Percentiles rank a stretch among this genome's conserved stretches.
Conservation (phyloP, 2,888 invertebrate genomes). For the Falcaria lacertinaria region DNA sequence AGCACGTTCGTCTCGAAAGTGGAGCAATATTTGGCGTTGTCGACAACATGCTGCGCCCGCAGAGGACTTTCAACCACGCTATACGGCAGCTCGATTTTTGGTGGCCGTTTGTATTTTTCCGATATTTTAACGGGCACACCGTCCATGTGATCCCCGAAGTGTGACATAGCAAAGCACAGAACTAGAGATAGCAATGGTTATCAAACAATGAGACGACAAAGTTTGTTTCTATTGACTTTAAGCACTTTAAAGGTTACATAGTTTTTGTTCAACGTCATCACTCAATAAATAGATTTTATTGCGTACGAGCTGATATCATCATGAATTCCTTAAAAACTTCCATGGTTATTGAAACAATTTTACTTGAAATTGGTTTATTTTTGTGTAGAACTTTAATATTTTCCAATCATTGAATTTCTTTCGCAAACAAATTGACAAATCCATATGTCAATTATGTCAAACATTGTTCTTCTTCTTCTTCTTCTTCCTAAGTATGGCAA, state of each 20-base stretch:
- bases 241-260: slow-evolving; percentile 74
- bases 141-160: slow-evolving; percentile 85
- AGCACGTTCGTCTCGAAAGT: slow-evolving; percentile 86
- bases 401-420: no score
- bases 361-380: slow-evolving; percentile 22
- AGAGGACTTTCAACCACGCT: slow-evolving; percentile 52
- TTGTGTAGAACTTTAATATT: slow-evolving; percentile 24
- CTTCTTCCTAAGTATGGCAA: no score
- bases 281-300: slow-evolving; percentile 35
- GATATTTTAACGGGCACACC: slow-evolving; percentile 93
- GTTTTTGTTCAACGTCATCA: slow-evolving; percentile 68
- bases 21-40: slow-evolving; percentile 80
- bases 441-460: background rate
- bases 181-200: slow-evolving; percentile 41
- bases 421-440: slow-evolving; percentile 13
- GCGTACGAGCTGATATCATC: slow-evolving; percentile 16
- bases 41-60: slow-evolving; percentile 60
- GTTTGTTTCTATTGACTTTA: slow-evolving; percentile 59
- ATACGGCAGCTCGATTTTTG: slow-evolving; percentile 77
- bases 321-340: slow-evolving; percentile 17
- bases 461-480: no score
- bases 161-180: slow-evolving; percentile 65
- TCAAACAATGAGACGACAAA: slow-evolving; percentile 68
- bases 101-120: slow-evolving; percentile 91
- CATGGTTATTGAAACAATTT: slow-evolving; percentile 36